phyloP scores from a whole-genome alignment of 2,113 vertebrate species.

The Guaruba guarouba region DNA sequence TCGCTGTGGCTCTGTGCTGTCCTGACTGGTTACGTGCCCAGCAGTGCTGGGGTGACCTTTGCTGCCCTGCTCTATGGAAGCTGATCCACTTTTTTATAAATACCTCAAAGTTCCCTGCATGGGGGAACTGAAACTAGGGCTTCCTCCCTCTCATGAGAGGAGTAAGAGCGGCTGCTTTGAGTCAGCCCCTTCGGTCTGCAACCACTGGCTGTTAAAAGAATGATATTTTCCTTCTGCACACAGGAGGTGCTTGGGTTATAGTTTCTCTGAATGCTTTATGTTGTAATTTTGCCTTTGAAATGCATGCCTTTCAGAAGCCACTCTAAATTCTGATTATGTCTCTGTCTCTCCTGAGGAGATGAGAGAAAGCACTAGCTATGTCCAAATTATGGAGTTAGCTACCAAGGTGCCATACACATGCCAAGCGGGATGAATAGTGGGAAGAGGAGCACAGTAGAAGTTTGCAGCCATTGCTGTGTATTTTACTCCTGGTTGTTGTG shows the following conservation, averaged over 20 bases:
- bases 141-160: background rate
- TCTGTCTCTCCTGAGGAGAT: conserved; percentile 5
- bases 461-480: background rate
- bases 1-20: fast-evolving
- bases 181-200: background rate
- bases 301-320: background rate
- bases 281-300: conserved; percentile 29
- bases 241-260: background rate
- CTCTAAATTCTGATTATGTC: conserved; percentile 13
- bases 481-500: background rate
- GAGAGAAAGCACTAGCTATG: background rate
- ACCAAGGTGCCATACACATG: background rate
- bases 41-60: background rate
- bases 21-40: background rate
- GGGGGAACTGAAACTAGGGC: background rate
- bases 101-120: background rate
- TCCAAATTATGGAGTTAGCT: background rate
- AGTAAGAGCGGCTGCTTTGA: background rate
- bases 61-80: background rate
- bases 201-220: background rate
- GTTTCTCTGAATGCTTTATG: background rate
- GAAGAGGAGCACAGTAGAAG: background rate
- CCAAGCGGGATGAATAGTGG: background rate
- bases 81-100: conserved; percentile 31
- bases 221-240: background rate